Evolutionary conservation across 2,113 vertebrate genomes (phyloP).

Genomic region (Albula goreensis): DNA sequence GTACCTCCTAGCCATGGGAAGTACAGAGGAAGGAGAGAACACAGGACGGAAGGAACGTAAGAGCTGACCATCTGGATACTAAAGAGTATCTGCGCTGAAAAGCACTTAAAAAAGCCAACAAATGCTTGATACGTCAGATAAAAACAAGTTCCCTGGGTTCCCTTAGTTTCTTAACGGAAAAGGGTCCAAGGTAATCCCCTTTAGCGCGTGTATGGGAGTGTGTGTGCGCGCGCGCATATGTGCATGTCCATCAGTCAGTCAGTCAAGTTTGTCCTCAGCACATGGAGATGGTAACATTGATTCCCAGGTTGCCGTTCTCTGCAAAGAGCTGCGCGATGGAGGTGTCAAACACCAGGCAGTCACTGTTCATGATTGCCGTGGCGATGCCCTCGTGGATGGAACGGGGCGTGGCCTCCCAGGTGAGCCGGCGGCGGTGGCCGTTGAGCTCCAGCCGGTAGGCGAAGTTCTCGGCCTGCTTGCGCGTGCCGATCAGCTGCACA

Average conservation of each 20-base stretch:
- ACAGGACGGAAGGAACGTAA: too few relatives aligned
- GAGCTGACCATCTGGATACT: background rate
- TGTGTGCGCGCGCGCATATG: constrained; percentile 45
- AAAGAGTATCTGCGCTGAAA: background rate
- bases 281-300: constrained; percentile 99
- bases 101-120: background rate
- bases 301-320: constrained; percentile 98
- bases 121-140: background rate
- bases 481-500: constrained; percentile 96
- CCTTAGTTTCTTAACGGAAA: background rate
- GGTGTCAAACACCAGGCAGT: constrained; percentile 98
- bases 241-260: constrained; percentile 30
- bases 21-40: background rate
- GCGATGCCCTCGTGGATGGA: constrained; percentile 98
- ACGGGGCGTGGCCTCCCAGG: constrained; percentile 97
- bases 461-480: constrained; percentile 98
- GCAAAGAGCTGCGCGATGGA: constrained; percentile 99
- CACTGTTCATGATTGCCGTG: constrained; percentile 99
- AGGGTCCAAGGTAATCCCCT: background rate
- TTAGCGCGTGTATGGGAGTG: constrained; percentile 40
- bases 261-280: constrained; percentile 75
- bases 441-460: constrained; percentile 97
- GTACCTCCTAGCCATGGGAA: background rate
- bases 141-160: background rate
- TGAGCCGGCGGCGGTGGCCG: constrained; percentile 94